Evolutionary conservation across 2,888 invertebrate species (phyloP).

Genomic region (Dexiosoma caninum): DNA sequence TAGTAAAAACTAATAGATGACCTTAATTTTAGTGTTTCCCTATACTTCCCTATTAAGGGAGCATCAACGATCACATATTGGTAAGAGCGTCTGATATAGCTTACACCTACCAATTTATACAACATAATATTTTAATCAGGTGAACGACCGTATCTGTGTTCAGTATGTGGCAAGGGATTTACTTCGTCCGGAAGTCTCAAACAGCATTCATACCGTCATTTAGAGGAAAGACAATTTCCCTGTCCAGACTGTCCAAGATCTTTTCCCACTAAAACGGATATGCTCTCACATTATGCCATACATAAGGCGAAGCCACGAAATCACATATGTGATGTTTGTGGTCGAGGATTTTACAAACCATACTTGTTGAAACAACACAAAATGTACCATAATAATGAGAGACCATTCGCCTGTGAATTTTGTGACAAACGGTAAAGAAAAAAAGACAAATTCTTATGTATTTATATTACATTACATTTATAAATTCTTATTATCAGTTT

Average conservation of each 20-base stretch:
- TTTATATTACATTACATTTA: not conserved
- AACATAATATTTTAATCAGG: slow-evolving; percentile 16
- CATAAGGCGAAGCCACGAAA: slow-evolving; percentile 52
- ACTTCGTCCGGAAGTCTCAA: slow-evolving; percentile 45
- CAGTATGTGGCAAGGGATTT: slow-evolving; percentile 57
- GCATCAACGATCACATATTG: slow-evolving; percentile 46
- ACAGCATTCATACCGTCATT: slow-evolving; percentile 53
- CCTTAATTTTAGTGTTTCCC: slow-evolving; percentile 20
- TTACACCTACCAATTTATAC: not conserved
- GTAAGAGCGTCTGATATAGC: slow-evolving; percentile 2
- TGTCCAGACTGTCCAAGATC: slow-evolving; percentile 55
- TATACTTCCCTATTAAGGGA: slow-evolving; percentile 31
- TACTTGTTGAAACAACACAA: slow-evolving; percentile 55
- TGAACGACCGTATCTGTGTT: slow-evolving; percentile 51
- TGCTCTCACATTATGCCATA: slow-evolving; percentile 45
- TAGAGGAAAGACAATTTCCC: slow-evolving; percentile 39
- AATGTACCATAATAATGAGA: slow-evolving; percentile 55
- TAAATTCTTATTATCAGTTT: slow-evolving; percentile 75
- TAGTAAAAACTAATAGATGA: not conserved
- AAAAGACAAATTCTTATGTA: too few relatives aligned
- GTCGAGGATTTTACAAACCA: slow-evolving; percentile 47
- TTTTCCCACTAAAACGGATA: slow-evolving; percentile 52
- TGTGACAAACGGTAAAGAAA: slow-evolving; percentile 50
- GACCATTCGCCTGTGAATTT: slow-evolving; percentile 52
- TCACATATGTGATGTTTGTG: slow-evolving; percentile 59